Base-by-base conservation (phyloP, 2,797 vertebrate species). In the Hippopotamyrus pictus region DNA sequence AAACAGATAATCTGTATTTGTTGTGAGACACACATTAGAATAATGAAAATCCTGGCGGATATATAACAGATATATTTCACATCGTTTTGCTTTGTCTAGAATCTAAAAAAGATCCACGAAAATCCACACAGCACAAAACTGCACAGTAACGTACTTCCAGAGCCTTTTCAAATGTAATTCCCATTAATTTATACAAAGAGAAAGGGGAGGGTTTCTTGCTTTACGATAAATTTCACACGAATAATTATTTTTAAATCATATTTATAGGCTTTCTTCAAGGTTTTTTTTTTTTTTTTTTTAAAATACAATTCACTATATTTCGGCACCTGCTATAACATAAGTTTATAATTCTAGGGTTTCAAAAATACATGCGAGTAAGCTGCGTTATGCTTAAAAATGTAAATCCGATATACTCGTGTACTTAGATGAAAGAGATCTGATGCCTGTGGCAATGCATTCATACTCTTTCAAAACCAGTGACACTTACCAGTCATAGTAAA, bases 401-500 rank as follows among this genome's bases (percentile, higher is more conserved):
- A 17, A 73, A 73, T 14, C 12, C 69, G 29, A 17, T 8, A 76
- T 53, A 44, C 33, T 7, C 22, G 2, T 46, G 22, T 25, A 50
- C 8, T 29, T n/a, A 19, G 0, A 79, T 44, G 17, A 17, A 79
- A 25, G 22, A 69, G 4, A 69, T 33, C 65, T 14, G 11, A 69
- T 69, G 73, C 73, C 37, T 79, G 37, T 79, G 37, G 29, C 11
- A 62, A 62, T 25, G 22, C n/a, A 62, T 1, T 62, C 59, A 3
- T 62, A 62, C 59, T 62, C 59, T 25, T 62, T 25, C 17, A 19
- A 79, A 44, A 79, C 17, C 17, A 79, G 37, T 44, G 17, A 41
- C 33, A 50, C 93, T 92, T 84, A 99, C 98, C 98, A 0, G 98
- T 99, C 98, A 99, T 99, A 4, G 98, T 99, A 92, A 99, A 99